Evolutionary conservation across 2,113 vertebrate genomes (phyloP), one percentile per base, ranked within the genome.

Genomic region (Donacobius atricapilla): DNA sequence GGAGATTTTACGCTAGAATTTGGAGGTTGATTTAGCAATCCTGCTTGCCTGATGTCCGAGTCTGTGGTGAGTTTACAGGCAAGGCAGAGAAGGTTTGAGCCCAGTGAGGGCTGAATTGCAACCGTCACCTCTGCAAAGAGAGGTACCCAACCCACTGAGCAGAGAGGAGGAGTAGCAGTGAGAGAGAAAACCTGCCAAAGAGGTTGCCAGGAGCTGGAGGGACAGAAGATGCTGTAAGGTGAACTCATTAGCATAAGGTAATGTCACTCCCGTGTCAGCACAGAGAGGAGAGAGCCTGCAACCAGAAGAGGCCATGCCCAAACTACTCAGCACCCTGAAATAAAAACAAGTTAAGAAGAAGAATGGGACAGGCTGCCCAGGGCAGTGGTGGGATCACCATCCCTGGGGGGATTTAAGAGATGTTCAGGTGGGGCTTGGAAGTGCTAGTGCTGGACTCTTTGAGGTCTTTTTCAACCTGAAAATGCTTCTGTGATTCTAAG

Each of bases 191-290:
- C 2, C 2, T 79, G 72, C 65, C 70, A 65, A 4, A 77, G 72
- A 82, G n/a, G 47, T 23, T 87, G 51, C 75, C 89, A 86, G 73
- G 85, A 93, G 90, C 83, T 85, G 69, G 51, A 81, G 70, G 60
- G 56, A 54, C 53, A 77, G 37, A 63, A 88, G 66, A 75, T 76
- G n/a, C 51, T 78, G 2, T 35, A 21, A 83, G 69, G 65, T 60
- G 47, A 54, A 11, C 22, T 60, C n/a, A 24, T 25, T 24, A 68
- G n/a, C 76, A 30, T 23, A 4, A 83, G 65, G 9, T 58, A 73
- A 79, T 79, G 63, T 63, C 69, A n/a, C 63, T 83, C 1, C 8
- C 3, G 7, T 50, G 73, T 64, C 48, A 94, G 79, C 37, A 44
- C 61, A 57, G 63, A 71, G 76, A 77, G 72, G 44, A 58, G 73